Percentiles rank a stretch among this genome's conserved stretches.
Evolutionary conservation across 2,113 vertebrate species (phyloP).

Genomic region (Excalfactoria chinensis): DNA sequence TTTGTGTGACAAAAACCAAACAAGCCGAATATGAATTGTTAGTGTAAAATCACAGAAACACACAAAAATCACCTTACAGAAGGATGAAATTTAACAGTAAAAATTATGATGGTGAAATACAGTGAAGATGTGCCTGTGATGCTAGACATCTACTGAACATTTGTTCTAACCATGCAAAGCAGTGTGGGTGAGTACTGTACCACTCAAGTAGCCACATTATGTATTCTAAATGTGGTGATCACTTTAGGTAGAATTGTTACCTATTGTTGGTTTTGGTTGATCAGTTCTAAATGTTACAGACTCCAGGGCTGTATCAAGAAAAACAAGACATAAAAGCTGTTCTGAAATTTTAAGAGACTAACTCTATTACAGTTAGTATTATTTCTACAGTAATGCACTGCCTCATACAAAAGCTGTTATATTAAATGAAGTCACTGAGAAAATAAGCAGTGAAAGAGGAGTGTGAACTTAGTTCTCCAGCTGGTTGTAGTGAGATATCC

Average conservation of each 20-base stretch:
- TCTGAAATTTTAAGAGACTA: not conserved
- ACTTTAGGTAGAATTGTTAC: constrained; percentile 1
- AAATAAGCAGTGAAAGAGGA: not conserved
- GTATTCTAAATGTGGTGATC: not conserved
- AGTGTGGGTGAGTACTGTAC: not conserved
- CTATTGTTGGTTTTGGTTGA: constrained; percentile 21
- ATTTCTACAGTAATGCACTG: not conserved
- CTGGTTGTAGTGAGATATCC: not conserved
- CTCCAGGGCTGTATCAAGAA: constrained; percentile 31
- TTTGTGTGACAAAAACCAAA: not conserved
- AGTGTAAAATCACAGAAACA: not conserved
- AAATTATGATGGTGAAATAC: not conserved
- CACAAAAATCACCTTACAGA: not conserved
- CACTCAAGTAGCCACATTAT: not conserved
- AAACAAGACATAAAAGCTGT: not conserved
- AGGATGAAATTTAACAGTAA: not conserved
- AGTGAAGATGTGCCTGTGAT: not conserved
- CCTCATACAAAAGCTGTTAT: not conserved
- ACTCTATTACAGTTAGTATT: not conserved
- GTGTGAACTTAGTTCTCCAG: not conserved
- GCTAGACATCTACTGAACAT: not conserved
- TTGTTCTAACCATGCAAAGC: not conserved
- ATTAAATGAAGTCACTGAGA: not conserved
- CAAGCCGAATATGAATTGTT: not conserved
- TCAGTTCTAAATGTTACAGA: constrained; percentile 32